Evolutionary conservation across 2,113 vertebrate species (phyloP).

Genomic region (Myrmophylax atrothorax): DNA sequence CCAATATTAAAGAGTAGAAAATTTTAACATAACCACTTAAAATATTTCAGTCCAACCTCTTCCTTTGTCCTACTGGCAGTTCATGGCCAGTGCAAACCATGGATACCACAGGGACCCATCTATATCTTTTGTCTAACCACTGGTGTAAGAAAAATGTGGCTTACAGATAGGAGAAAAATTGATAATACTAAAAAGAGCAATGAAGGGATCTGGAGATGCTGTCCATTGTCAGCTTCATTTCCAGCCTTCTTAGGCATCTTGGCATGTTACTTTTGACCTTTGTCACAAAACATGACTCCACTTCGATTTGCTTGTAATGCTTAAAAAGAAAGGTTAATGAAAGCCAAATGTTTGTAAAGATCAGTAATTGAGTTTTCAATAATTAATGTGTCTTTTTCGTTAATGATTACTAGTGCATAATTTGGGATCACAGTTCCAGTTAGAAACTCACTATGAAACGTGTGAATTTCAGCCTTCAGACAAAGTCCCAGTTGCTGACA

Average conservation of each 20-base stretch:
- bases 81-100: background rate
- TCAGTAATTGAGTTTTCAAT: background rate
- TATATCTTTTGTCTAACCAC: background rate
- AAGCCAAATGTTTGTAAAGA: background rate
- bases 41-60: background rate
- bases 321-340: background rate
- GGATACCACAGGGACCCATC: background rate
- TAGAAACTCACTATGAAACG: background rate
- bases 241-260: background rate
- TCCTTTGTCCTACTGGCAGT: background rate
- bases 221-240: background rate
- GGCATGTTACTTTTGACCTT: background rate
- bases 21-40: background rate
- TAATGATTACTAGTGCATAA: background rate
- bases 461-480: background rate
- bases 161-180: background rate
- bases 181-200: background rate
- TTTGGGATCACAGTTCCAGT: background rate
- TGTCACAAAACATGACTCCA: background rate
- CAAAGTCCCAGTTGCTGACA: background rate
- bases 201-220: background rate
- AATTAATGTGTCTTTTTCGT: background rate
- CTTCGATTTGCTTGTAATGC: background rate
- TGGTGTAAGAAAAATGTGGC: background rate
- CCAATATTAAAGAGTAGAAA: background rate